These are phyloP conservation scores for Potamarius usumacintae DNA, from an alignment of 2,113 vertebrate genomes.

Conservation along the genomic window DNA sequence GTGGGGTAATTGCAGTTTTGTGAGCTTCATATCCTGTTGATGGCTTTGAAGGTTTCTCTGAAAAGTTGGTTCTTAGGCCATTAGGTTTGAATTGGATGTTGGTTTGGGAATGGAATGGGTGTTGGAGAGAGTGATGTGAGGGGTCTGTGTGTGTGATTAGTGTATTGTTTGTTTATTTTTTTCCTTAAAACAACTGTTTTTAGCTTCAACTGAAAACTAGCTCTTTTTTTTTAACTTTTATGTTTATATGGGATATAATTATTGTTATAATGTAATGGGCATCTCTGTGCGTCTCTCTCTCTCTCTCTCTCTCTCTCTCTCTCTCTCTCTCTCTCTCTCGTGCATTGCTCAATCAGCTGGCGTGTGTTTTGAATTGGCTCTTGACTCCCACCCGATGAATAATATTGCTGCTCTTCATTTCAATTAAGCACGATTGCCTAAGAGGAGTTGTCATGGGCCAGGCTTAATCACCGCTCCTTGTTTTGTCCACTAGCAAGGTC, in stretches of 20 bases:
- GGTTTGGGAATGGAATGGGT: conserved; percentile 21
- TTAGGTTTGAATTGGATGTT: conserved; percentile 10
- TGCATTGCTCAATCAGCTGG: conserved; percentile 79
- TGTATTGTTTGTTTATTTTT: background rate
- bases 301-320: background rate
- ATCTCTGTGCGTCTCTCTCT: background rate
- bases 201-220: background rate
- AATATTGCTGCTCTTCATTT: conserved; percentile 88
- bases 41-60: conserved; percentile 66
- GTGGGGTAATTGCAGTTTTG: conserved; percentile 92
- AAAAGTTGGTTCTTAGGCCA: conserved; percentile 26
- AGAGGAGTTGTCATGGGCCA: conserved; percentile 73
- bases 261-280: background rate
- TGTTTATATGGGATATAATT: background rate
- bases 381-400: conserved; percentile 82
- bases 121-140: background rate
- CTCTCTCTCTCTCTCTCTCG: conserved; percentile 1
- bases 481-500: conserved; percentile 61
- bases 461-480: conserved; percentile 57
- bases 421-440: conserved; percentile 85
- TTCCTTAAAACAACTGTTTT: background rate
- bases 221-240: conserved; percentile 17
- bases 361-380: conserved; percentile 82
- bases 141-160: background rate
- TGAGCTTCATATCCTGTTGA: conserved; percentile 84